Base-by-base conservation (phyloP, 2,888 invertebrate genomes). In the Teinopalpus imperialis region DNA sequence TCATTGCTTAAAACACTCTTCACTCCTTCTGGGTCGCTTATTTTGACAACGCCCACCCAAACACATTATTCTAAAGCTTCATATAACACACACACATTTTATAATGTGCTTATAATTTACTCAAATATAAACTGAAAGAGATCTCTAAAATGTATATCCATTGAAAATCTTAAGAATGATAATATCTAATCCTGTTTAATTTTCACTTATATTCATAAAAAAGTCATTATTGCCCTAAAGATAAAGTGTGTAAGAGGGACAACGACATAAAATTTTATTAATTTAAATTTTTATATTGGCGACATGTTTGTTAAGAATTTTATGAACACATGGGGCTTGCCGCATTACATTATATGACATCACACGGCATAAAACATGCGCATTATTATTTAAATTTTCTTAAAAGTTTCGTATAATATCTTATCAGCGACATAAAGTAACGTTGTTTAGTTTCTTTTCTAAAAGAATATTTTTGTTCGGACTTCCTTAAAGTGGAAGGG, bases 261-360 rank as follows among this genome's bases (percentile, higher is more conserved):
- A 18, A 18, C 12, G 8, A 5, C 7, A 26, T 42, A 18, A 20
- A 27, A 9, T 27, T 43, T 43, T 42, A 34, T 32, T 34, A 32
- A 45, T 45, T 26, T 26, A 37, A 44, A 31, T 27, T 14, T 45
- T 35, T 12, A 24, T 8, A 26, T 13, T 12, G 36, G 10, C 23
- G 30, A 26, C 21, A 39, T 12, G 21, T 34, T 39, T 20, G 13
- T 45, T 39, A 7, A 39, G 14, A 32, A 27, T 21, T 45, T 45
- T 39, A 40, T 45, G 21, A 16, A 21, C 39, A 20, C 26, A 27
- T 5, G 9, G 14, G 21, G 3, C 26, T 8, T n/a, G 18, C 20
- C 18, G 32, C 20, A 20, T 39, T 40, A 39, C 39, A 39, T 45
- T 40, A 34, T 10, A 45, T 45, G 45, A 45, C 45, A 45, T 45